phyloP scores from a whole-genome alignment of 2,113 vertebrate species.

The Paramormyrops kingsleyae region DNA sequence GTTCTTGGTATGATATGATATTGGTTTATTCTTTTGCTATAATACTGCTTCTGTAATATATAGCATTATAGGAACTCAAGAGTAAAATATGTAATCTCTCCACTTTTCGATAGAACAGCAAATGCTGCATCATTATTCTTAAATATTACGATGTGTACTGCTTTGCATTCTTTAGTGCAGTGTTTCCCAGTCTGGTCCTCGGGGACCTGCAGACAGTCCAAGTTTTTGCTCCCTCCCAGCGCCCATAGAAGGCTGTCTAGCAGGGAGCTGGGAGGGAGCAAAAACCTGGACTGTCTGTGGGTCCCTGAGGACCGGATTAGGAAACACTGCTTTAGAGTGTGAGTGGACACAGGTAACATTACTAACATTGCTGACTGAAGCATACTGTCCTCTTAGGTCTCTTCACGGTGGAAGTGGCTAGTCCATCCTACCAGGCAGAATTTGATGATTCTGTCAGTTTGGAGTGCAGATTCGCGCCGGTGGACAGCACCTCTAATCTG shows the following conservation, averaged over 20 bases:
- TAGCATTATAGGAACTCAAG: background rate
- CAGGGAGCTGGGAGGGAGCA: no score
- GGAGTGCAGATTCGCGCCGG: slow-evolving; percentile 71
- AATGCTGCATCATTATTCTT: background rate
- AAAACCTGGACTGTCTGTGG: background rate
- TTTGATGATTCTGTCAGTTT: slow-evolving; percentile 64
- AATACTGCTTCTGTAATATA: background rate
- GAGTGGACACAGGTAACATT: background rate
- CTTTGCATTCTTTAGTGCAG: background rate
- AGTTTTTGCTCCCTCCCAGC: background rate
- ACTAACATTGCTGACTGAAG: background rate
- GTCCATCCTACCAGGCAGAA: slow-evolving; percentile 49
- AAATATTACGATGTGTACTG: background rate
- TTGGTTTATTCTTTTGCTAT: background rate
- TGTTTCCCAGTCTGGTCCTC: background rate
- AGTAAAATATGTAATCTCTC: background rate
- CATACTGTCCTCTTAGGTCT: slow-evolving; percentile 57
- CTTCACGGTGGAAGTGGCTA: slow-evolving; percentile 67
- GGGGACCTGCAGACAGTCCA: background rate
- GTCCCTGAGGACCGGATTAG: background rate
- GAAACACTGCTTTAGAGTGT: background rate
- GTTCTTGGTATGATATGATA: slow-evolving; percentile 38
- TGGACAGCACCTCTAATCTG: slow-evolving; percentile 39
- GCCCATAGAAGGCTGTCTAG: no score
- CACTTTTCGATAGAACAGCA: background rate